A percentile compares a stretch with the other conserved stretches of the same genome.
phyloP scores from a whole-genome alignment of 1,140 invertebrate genomes.

The Drosophila yakuba region DNA sequence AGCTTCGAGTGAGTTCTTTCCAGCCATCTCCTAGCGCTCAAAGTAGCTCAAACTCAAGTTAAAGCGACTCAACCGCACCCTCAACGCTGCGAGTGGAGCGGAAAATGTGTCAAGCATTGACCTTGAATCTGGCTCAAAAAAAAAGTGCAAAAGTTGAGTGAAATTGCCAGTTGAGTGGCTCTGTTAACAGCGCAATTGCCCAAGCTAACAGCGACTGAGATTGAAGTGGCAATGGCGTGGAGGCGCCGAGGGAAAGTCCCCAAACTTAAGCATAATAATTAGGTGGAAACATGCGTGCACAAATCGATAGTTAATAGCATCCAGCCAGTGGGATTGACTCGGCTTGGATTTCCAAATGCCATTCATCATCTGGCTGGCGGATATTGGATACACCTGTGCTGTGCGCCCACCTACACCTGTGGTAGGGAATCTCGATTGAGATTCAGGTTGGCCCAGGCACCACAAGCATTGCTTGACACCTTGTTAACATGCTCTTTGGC shows the following conservation, averaged over 20 bases:
- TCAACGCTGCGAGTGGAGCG: slow-evolving; percentile 52
- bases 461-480: slow-evolving; percentile 57
- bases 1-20: slow-evolving; percentile 2
- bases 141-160: neutral
- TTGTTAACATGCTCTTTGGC: slow-evolving; percentile 75
- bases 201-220: slow-evolving; percentile 15
- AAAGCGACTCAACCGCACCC: slow-evolving; percentile 73
- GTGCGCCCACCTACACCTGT: slow-evolving; percentile 3
- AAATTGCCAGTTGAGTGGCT: neutral
- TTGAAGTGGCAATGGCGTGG: neutral
- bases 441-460: neutral
- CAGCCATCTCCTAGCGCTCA: slow-evolving; percentile 16
- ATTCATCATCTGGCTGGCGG: slow-evolving; percentile 45
- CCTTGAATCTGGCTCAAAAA: slow-evolving; percentile 65
- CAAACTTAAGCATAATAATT: slow-evolving; percentile 24
- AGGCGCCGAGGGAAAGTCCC: slow-evolving; percentile 2
- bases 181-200: slow-evolving; percentile 3
- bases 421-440: slow-evolving; percentile 4
- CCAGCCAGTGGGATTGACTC: slow-evolving; percentile 1
- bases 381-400: slow-evolving; percentile 25
- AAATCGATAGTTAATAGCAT: slow-evolving; percentile 33
- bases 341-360: slow-evolving; percentile 10
- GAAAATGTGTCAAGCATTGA: slow-evolving; percentile 75
- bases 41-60: slow-evolving; percentile 20
- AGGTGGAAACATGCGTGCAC: slow-evolving; percentile 20